Base-by-base conservation (phyloP, 2,797 vertebrate species). In the Bucorvus abyssinicus region DNA sequence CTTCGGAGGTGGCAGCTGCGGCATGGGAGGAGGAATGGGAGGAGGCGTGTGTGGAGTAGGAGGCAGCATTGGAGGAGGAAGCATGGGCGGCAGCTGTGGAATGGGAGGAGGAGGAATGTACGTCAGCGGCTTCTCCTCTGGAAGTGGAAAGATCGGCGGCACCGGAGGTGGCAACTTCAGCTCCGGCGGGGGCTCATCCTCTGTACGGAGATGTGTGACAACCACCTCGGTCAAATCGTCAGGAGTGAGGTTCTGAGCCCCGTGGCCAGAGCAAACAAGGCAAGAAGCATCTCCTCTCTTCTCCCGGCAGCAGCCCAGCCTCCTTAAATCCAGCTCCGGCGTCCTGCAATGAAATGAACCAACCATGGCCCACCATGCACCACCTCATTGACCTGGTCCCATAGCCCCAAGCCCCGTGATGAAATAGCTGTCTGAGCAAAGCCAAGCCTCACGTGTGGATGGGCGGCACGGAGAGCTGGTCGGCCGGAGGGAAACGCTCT, bases 201-300 rank as follows among this genome's bases (percentile, higher is more conserved):
- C 81, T 1, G 1, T 64, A 4, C 71, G 77, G 55, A 84, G 68
- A 67, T 89, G 82, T 15, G 59, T 84, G 57, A 96, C 90, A 1
- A 93, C 90, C 36, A 94, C 93, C 69, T 82, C 93, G 6, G 32
- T 91, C 75, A 94, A 86, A 63, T 94, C 92, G n/a, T 83, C 70
- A 4, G 91, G 91, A 20, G 93, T 85, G 36, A 87, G 78, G 22
- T 70, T 87, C 79, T 91, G 83, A 92, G 87, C 75, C 34, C 47
- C 26, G 12, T 21, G 32, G 80, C 7, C 84, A 52, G 29, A 12
- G 8, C 3, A 61, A 12, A 23, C 26, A 27, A 26, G n/a, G 45
- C 74, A 90, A 29, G 56, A 59, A 79, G 61, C 84, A 26, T 65
- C 78, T 68, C 74, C 71, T 26, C 3, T 32, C 83, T 73, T 80